Conservation (phyloP, 2,113 vertebrate genomes). For the Rhinolophus sinicus region DNA sequence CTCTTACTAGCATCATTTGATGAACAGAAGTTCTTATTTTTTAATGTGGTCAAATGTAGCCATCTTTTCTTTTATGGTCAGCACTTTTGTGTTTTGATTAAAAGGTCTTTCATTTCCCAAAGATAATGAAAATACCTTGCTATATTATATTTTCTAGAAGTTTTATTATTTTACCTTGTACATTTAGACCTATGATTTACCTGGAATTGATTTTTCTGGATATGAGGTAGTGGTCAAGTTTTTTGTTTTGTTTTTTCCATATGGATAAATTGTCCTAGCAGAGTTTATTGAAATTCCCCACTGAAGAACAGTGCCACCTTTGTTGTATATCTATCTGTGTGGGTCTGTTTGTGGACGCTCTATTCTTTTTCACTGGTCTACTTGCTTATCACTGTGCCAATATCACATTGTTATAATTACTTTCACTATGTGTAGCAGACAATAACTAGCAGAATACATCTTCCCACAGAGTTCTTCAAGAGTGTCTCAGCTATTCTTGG, state of each 20-base stretch:
- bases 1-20: not conserved
- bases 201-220: not conserved
- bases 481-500: not conserved
- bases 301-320: not conserved
- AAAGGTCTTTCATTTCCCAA: not conserved
- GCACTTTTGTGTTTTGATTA: not conserved
- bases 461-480: not conserved
- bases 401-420: not conserved
- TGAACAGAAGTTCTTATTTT: not conserved
- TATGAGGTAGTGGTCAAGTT: slow-evolving; percentile 1
- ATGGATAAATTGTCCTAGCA: not conserved
- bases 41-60: not conserved
- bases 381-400: not conserved
- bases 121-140: not conserved
- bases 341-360: not conserved
- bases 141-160: not conserved
- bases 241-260: slow-evolving; percentile 38
- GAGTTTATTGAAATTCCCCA: not conserved
- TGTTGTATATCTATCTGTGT: not conserved
- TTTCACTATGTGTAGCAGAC: not conserved
- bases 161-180: not conserved
- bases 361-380: not conserved
- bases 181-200: not conserved
- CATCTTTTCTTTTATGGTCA: slow-evolving; percentile 3
- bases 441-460: not conserved